phyloP scores from a whole-genome alignment of 2,113 vertebrate species.

The Ageneiosus marmoratus region DNA sequence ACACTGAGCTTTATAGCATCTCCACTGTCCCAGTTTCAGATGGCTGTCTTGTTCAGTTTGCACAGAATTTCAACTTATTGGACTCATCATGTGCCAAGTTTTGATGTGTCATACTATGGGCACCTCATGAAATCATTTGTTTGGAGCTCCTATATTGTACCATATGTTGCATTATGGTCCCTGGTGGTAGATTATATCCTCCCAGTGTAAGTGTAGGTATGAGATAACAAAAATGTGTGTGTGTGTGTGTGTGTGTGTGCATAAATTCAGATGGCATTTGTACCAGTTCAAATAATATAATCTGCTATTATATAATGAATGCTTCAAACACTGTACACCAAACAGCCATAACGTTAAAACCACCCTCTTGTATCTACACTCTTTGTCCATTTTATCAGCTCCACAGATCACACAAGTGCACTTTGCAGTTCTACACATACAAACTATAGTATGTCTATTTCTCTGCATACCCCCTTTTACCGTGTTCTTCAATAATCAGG shows the following conservation, averaged over 20 bases:
- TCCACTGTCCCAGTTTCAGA: background rate
- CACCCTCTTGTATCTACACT: too few relatives aligned
- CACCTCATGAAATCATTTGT: background rate
- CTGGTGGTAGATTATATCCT: background rate
- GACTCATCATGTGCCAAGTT: background rate
- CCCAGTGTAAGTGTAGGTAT: background rate
- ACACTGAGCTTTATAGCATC: constrained; percentile 19
- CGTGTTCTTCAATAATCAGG: too few relatives aligned
- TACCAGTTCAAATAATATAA: background rate
- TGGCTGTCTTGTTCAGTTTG: background rate
- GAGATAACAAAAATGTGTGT: background rate
- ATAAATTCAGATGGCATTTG: background rate
- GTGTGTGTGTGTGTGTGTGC: constrained; percentile 2
- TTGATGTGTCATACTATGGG: background rate
- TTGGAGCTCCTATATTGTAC: background rate
- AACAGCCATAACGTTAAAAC: too few relatives aligned
- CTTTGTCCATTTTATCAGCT: too few relatives aligned
- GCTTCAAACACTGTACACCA: too few relatives aligned
- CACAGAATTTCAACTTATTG: background rate
- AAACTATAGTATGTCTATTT: too few relatives aligned
- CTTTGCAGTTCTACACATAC: too few relatives aligned
- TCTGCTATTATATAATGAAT: too few relatives aligned
- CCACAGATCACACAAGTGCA: too few relatives aligned
- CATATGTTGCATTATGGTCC: background rate
- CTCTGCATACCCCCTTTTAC: too few relatives aligned